Percentiles rank a stretch among this genome's conserved stretches.
Evolutionary conservation across 2,888 invertebrate species (phyloP).

Genomic region (Petrolisthes cinctipes): DNA sequence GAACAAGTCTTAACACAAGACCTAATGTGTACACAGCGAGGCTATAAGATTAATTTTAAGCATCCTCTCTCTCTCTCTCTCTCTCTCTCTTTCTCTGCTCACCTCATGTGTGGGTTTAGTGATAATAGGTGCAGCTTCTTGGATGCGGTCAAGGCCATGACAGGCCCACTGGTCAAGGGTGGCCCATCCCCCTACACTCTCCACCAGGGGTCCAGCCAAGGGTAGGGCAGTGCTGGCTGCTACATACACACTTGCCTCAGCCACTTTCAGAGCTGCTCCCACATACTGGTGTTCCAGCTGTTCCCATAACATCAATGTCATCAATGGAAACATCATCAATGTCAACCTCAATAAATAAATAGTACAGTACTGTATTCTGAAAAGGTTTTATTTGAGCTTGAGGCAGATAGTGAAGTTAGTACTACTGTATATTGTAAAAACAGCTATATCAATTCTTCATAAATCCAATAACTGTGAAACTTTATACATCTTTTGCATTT

Average conservation of each 20-base stretch:
- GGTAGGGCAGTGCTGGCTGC: constrained; percentile 31
- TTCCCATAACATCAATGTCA: background rate
- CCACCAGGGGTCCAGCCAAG: constrained; percentile 33
- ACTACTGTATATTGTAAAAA: no score
- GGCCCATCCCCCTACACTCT: constrained; percentile 29
- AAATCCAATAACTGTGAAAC: no score
- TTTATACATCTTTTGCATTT: no score
- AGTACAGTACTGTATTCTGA: no score
- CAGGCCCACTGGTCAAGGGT: constrained; percentile 41
- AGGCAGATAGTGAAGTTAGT: no score
- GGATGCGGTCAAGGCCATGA: constrained; percentile 30
- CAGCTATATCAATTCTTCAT: no score
- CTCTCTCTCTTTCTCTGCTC: background rate
- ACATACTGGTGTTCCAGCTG: constrained; percentile 44
- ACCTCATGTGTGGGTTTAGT: constrained; percentile 46
- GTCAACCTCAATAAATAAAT: no score
- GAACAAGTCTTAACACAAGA: background rate
- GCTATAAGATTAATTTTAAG: no score
- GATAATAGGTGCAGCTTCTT: constrained; percentile 45
- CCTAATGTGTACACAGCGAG: background rate
- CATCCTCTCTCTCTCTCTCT: background rate
- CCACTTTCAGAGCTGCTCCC: constrained; percentile 36
- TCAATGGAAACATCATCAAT: no score
- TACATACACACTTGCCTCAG: constrained; percentile 29
- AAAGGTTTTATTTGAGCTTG: no score